Evolutionary conservation across 1,140 invertebrate genomes (phyloP).

Genomic region (Psilanteris sp.): DNA sequence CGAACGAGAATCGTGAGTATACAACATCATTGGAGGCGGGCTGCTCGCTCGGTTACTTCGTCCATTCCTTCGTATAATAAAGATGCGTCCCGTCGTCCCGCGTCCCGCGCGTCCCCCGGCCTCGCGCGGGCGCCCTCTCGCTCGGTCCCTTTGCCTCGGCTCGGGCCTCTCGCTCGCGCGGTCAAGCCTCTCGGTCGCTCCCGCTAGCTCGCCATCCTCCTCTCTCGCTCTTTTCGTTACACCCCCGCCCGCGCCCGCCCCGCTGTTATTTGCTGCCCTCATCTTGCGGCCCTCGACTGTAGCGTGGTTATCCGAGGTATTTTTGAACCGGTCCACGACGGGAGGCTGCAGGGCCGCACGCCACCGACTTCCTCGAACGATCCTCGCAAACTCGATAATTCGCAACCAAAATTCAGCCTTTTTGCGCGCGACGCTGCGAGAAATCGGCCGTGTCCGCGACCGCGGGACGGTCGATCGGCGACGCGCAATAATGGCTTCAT

Average conservation of each 20-base stretch:
- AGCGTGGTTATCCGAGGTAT: conserved; percentile 72
- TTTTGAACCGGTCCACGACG: conserved; percentile 80
- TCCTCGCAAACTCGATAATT: conserved; percentile 49
- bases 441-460: not conserved
- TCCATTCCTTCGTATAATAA: conserved; percentile 77
- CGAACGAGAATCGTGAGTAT: conserved; percentile 72
- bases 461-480: too few relatives aligned
- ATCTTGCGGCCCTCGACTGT: conserved; percentile 54
- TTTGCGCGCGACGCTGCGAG: not conserved
- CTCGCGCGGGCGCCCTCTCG: conserved; percentile 8
- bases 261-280: conserved; percentile 56
- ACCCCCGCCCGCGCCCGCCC: conserved; percentile 55
- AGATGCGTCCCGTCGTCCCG: conserved; percentile 75
- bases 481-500: not conserved
- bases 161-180: conserved; percentile 8
- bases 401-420: conserved; percentile 31
- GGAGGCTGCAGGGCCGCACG: conserved; percentile 76
- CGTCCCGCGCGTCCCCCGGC: conserved; percentile 13
- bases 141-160: conserved; percentile 22
- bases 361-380: conserved; percentile 63
- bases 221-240: conserved; percentile 50
- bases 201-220: conserved; percentile 32
- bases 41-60: conserved; percentile 71
- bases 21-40: conserved; percentile 75
- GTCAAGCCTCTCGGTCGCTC: conserved; percentile 24